These are phyloP conservation scores for Arizona elegans DNA, from an alignment of 2,113 vertebrate species.

Conservation along the genomic window DNA sequence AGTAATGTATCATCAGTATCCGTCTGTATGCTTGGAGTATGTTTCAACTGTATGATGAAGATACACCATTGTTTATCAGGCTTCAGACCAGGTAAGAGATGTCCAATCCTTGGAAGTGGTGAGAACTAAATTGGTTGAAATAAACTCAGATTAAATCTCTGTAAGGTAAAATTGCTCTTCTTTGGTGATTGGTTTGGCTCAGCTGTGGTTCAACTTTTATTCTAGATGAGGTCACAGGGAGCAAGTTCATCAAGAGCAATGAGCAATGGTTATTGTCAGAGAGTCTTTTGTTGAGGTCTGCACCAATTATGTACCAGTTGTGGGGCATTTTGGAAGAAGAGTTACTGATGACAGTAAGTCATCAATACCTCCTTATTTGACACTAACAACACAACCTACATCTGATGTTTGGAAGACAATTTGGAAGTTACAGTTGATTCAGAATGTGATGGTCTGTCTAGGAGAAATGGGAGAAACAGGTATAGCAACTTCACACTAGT, in stretches of 20 bases:
- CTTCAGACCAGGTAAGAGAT: neutral
- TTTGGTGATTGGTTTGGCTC: neutral
- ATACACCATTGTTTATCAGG: neutral
- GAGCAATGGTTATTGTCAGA: neutral
- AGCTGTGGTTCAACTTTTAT: neutral
- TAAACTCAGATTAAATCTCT: neutral
- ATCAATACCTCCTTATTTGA: neutral
- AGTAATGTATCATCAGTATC: neutral
- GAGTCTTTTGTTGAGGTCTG: neutral
- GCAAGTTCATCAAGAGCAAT: neutral
- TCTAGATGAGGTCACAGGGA: neutral
- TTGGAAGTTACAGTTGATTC: neutral
- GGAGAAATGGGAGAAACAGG: neutral
- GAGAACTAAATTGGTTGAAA: neutral
- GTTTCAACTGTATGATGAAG: neutral
- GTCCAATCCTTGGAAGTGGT: neutral
- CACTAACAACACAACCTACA: neutral
- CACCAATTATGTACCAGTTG: neutral
- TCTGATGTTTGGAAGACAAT: neutral
- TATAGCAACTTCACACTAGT: neutral
- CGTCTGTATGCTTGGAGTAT: neutral
- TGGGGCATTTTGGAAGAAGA: neutral
- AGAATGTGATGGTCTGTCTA: neutral
- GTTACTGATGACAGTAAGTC: neutral
- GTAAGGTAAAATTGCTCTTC: neutral